Evolutionary conservation across 2,888 invertebrate species (phyloP), one percentile per base, ranked within the genome.

Genomic region (Chrysina gloriosa): DNA sequence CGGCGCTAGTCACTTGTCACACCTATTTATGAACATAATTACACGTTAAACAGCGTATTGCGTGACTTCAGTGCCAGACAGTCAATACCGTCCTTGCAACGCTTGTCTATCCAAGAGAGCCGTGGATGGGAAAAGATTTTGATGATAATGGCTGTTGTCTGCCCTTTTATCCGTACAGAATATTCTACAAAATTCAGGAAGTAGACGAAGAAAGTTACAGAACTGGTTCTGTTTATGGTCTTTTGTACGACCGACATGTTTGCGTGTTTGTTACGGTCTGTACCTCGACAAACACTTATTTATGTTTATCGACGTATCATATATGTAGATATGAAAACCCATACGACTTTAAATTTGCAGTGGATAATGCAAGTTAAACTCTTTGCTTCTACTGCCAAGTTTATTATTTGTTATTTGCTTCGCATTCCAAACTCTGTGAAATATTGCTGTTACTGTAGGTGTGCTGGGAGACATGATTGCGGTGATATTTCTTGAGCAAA

Each of bases 11-110:
- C 39, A 56, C 36, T 56, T 56, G 74, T 74, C 74, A 68, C 72
- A 73, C 73, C 74, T 74, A 71, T 69, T 73, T 71, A 70, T 69
- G 69, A 71, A 71, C 69, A 73, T 74, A 74, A 69, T 68, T 68
- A 73, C 65, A 64, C 68, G 68, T 70, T 70, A 70, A 68, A 64
- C 67, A 66, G 63, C 52, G 67, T 34, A 54, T 54, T 65, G 47
- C 68, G 63, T 66, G 66, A 66, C 52, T 54, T 42, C 39, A 29
- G 36, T 23, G 52, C 27, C 52, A 52, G 52, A 52, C 52, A 29
- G 52, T 52, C 16, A 29, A 34, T 56, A 56, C 23, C 23, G 29
- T 56, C 56, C 39, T 56, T 39, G 36, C 36, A 56, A 16, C 14
- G 14, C 23, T 52, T 4, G 52, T 52, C 52, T 29, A 16, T 31